A percentile compares a stretch with the other conserved stretches of the same genome.
Conservation (phyloP, 2,888 invertebrate genomes). For the Imbricaverruca yamaguchii region DNA sequence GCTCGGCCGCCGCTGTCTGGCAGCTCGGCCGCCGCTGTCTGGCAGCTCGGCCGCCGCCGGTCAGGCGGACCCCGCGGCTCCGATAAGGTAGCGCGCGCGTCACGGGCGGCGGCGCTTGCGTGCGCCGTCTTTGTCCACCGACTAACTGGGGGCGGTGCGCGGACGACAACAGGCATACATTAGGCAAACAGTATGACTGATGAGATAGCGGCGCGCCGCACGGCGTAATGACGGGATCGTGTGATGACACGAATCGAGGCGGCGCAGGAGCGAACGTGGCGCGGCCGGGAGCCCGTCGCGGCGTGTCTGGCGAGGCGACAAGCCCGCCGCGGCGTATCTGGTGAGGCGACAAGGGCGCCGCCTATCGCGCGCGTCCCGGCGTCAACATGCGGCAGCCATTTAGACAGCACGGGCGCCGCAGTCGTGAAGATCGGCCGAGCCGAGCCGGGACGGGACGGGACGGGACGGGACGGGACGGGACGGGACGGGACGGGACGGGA, state of each 20-base stretch:
- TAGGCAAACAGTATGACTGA: constrained; percentile 19
- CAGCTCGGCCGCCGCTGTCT: neutral
- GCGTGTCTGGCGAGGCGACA: neutral
- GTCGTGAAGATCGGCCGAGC: too few relatives aligned
- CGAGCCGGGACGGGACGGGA: too few relatives aligned
- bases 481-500: too few relatives aligned
- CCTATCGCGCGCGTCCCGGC: neutral
- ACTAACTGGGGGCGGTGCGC: constrained; percentile 1
- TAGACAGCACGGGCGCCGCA: neutral
- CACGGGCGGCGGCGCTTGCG: neutral
- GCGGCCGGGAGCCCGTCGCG: neutral
- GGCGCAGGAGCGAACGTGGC: neutral
- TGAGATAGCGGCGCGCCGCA: neutral
- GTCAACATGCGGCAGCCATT: neutral
- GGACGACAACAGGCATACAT: constrained; percentile 12
- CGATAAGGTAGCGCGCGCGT: neutral
- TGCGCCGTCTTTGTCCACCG: neutral
- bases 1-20: neutral
- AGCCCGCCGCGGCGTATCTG: neutral
- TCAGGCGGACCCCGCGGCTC: too few relatives aligned
- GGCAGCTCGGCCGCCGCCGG: neutral
- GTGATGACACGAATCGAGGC: neutral
- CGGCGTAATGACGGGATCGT: neutral
- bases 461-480: too few relatives aligned
- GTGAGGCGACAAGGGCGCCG: neutral